phyloP scores from a whole-genome alignment of 2,888 invertebrate species.

The Pantelozetes paolii region DNA sequence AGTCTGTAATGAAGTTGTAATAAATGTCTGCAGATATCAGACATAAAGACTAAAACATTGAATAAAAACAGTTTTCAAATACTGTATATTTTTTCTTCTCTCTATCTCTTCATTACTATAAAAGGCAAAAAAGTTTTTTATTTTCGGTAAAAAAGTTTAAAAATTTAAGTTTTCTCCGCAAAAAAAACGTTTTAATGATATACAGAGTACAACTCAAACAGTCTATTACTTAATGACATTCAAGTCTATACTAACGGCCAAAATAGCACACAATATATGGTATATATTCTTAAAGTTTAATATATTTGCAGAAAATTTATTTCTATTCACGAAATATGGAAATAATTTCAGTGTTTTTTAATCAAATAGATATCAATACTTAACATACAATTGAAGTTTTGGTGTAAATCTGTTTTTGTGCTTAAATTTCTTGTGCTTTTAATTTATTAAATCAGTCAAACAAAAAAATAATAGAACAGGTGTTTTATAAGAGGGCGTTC shows the following conservation, averaged over 20 bases:
- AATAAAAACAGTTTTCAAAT: background rate
- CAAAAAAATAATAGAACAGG: conserved; percentile 27
- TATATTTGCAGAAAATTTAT: conserved; percentile 1
- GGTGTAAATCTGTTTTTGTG: background rate
- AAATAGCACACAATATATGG: background rate
- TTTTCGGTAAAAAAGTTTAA: background rate
- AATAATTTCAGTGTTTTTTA: conserved; percentile 3
- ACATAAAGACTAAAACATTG: too few relatives aligned
- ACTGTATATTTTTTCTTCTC: background rate
- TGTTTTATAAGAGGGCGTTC: conserved; percentile 25
- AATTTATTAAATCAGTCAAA: conserved; percentile 21
- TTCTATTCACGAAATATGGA: conserved; percentile 10
- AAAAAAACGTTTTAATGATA: background rate
- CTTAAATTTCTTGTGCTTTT: background rate
- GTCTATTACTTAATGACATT: conserved; percentile 18
- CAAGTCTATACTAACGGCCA: background rate
- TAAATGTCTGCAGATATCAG: background rate
- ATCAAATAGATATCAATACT: conserved; percentile 9
- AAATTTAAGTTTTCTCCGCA: background rate
- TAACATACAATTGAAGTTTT: background rate
- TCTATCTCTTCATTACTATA: background rate
- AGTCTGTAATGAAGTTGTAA: conserved; percentile 26
- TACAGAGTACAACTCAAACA: background rate
- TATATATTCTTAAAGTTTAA: conserved; percentile 10
- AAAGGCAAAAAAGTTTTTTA: background rate